Evolutionary conservation across 2,113 vertebrate species (phyloP).

Genomic region (Gambusia holbrooki): DNA sequence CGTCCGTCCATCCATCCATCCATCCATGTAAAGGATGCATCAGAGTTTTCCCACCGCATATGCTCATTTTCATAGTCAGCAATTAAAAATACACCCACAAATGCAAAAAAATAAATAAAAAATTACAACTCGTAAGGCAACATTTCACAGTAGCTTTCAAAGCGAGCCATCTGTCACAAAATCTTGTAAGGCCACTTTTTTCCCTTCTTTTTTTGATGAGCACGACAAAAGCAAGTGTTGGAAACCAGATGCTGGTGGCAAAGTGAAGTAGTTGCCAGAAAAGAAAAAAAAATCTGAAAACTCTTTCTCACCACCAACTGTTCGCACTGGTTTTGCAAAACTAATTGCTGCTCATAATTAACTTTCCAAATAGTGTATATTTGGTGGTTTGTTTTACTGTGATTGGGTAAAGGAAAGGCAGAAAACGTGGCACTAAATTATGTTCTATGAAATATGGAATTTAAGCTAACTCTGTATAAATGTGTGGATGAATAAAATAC

Average conservation of each 20-base stretch:
- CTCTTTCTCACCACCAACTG: not conserved
- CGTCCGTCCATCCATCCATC: too few species aligned
- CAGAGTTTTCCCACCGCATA: constrained; percentile 2
- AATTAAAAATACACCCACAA: constrained; percentile 22
- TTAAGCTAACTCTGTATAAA: not conserved
- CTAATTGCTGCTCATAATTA: not conserved
- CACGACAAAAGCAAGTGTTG: constrained; percentile 51
- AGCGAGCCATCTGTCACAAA: constrained; percentile 62
- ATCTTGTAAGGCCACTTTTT: constrained; percentile 34
- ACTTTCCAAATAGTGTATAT: not conserved
- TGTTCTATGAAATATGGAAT: not conserved
- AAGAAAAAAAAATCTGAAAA: not conserved
- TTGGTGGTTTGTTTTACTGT: not conserved
- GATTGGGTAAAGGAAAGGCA: not conserved
- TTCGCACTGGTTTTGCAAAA: not conserved
- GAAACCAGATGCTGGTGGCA: constrained; percentile 53
- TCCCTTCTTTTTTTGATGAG: constrained; percentile 35
- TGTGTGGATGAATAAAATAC: not conserved
- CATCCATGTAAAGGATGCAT: not conserved
- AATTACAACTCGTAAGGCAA: constrained; percentile 28
- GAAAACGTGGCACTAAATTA: not conserved
- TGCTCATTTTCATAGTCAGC: constrained; percentile 8
- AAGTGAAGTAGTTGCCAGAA: constrained; percentile 14
- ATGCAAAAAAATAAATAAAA: not conserved
- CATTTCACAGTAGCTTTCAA: constrained; percentile 25